Percentiles rank a stretch among this genome's conserved stretches.
Evolutionary conservation across 2,113 vertebrate genomes (phyloP).

Genomic region (Otus sunia): DNA sequence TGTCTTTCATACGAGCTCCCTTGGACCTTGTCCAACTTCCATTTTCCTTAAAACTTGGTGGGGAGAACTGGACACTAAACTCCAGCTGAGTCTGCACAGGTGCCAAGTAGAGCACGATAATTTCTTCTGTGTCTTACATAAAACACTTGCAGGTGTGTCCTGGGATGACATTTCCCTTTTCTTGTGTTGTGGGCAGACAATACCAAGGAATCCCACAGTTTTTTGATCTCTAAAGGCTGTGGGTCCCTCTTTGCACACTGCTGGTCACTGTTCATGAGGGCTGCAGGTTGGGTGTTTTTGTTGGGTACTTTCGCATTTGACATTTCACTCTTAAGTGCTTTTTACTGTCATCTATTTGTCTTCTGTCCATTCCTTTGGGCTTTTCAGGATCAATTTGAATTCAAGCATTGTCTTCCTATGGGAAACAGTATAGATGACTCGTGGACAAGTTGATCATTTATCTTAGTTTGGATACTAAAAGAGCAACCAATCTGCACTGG

Average conservation of each 20-base stretch:
- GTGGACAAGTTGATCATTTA: not conserved
- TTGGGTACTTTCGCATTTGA: not conserved
- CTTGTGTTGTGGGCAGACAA: not conserved
- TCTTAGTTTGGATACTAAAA: not conserved
- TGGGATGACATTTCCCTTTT: not conserved
- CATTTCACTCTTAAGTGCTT: not conserved
- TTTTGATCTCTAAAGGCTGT: not conserved
- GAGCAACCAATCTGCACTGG: not conserved
- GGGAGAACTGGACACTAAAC: not conserved
- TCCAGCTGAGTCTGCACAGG: fast-evolving
- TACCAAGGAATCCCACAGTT: not conserved
- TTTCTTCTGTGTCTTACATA: not conserved
- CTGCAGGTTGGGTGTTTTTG: not conserved
- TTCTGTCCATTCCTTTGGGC: not conserved
- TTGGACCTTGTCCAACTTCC: not conserved
- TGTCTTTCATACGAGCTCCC: not conserved
- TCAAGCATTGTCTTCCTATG: not conserved
- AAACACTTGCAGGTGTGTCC: not conserved
- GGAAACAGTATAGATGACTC: not conserved
- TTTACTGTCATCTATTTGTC: not conserved
- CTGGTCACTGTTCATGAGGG: not conserved
- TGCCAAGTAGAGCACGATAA: not conserved
- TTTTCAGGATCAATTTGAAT: conserved; percentile 22
- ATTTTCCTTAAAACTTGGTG: not conserved
- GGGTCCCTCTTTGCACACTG: not conserved